These are phyloP conservation scores for Drosophila nigricruria DNA, from an alignment of 2,888 invertebrate species.

Conservation along the genomic window DNA sequence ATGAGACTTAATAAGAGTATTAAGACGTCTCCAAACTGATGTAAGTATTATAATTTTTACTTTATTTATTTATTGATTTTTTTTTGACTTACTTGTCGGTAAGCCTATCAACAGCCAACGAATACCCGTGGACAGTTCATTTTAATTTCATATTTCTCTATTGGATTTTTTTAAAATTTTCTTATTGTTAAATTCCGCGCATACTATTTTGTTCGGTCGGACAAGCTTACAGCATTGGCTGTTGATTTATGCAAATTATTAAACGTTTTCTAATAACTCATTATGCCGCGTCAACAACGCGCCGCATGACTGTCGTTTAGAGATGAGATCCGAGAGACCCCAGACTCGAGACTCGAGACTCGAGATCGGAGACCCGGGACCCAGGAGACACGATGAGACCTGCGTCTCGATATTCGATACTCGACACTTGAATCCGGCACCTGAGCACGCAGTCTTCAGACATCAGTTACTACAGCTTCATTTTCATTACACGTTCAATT, in stretches of 20 bases:
- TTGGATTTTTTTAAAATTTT: conserved; percentile 10
- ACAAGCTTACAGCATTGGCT: conserved; percentile 65
- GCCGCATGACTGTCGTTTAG: conserved; percentile 70
- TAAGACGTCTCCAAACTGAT: not conserved
- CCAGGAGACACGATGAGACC: not conserved
- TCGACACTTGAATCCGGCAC: conserved; percentile 12
- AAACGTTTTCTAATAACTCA: conserved; percentile 82
- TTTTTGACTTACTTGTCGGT: conserved; percentile 24
- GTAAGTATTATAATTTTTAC: not conserved
- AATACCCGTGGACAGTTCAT: not conserved
- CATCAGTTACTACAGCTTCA: conserved; percentile 30
- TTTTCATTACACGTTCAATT: conserved; percentile 74
- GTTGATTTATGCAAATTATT: conserved; percentile 81
- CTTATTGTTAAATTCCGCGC: conserved; percentile 65
- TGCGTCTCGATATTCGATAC: not conserved
- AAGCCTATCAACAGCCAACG: conserved; percentile 2
- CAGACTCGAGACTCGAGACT: not conserved
- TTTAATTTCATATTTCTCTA: conserved; percentile 6
- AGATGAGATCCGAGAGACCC: conserved; percentile 24
- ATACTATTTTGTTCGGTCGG: conserved; percentile 40
- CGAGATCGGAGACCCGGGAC: not conserved
- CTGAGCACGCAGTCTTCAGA: conserved; percentile 30
- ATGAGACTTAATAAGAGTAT: not conserved
- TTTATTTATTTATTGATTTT: not conserved
- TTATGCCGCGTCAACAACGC: conserved; percentile 80